phyloP scores from a whole-genome alignment of 2,113 vertebrate species.

The Halichoeres trimaculatus region DNA sequence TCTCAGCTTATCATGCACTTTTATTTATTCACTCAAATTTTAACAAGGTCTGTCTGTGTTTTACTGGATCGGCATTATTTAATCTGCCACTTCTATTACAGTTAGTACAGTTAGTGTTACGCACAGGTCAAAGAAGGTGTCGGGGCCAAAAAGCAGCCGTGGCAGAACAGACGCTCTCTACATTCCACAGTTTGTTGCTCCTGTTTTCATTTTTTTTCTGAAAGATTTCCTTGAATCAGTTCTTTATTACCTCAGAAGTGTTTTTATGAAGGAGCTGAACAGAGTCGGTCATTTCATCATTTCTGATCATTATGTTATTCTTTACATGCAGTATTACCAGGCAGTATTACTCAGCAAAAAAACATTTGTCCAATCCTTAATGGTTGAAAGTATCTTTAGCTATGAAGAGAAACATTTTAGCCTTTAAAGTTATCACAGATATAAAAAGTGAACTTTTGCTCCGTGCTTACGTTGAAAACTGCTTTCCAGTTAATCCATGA shows the following conservation, averaged over 20 bases:
- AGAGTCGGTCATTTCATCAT: neutral
- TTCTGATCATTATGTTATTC: slow-evolving; percentile 4
- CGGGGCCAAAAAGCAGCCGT: neutral
- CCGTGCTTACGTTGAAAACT: too few relatives aligned
- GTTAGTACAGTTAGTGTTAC: neutral
- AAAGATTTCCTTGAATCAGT: neutral
- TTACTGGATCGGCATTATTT: slow-evolving; percentile 3
- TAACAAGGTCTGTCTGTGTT: neutral
- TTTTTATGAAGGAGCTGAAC: slow-evolving; percentile 31
- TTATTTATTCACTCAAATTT: slow-evolving; percentile 3
- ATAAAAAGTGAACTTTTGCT: too few relatives aligned
- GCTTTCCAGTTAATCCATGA: too few relatives aligned
- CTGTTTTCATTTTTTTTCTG: neutral
- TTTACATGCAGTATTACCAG: slow-evolving; percentile 9
- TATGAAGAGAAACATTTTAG: neutral
- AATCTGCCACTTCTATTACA: too few relatives aligned
- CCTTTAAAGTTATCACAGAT: neutral
- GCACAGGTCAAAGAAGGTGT: slow-evolving; percentile 13
- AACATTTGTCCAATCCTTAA: neutral
- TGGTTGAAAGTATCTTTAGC: neutral
- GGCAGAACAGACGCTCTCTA: neutral
- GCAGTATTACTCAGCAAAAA: slow-evolving; percentile 13
- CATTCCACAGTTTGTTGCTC: neutral
- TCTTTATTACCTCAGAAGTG: slow-evolving; percentile 31
- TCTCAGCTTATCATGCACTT: neutral